Base-by-base conservation (phyloP, 2,797 vertebrate genomes). In the Iguana delicatissima region DNA sequence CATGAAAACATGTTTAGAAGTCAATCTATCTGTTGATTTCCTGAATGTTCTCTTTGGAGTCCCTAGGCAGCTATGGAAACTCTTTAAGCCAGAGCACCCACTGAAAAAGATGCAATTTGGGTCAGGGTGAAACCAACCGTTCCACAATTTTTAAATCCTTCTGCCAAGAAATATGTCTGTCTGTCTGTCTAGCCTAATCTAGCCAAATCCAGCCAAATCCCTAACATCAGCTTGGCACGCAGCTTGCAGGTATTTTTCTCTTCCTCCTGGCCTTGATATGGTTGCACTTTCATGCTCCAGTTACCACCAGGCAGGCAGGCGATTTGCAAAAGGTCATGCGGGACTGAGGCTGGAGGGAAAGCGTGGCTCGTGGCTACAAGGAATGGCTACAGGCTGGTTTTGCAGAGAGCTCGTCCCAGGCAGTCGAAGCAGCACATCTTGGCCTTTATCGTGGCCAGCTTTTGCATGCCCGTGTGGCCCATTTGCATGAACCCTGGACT, bases 201-300 rank as follows among this genome's bases (percentile, higher is more conserved):
- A 83, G 83, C 55, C 62, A 87, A 85, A 42, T 29, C 64, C 74
- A 83, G 83, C 55, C 62, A 87, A 85, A 42, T 29, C 64, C 74
- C 52, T 29, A 77, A 24, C 1, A 22, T 26, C 55, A 24, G 50
- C 6, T 77, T 38, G 20, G 22, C 9, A 85, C 16, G 62, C 50
- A n/a, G 38, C 22, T 84, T 50, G 26, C 20, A 6, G 3, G 32
- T 50, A 12, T 13, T 10, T 35, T 0, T 46, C 42, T 57, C 13
- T 57, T 52, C 52, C 8, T 46, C 72, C 52, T 55, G 87, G 46
- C 46, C 74, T 22, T 57, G 80, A 50, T 62, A 67, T 3, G 62
- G 72, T 79, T 76, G 80, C 57, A 1, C 29, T 57, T 20, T 4
- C n/a, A 76, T 55, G 82, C 22, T 84, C 18, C 62, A 59, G 42